Base-by-base conservation (phyloP, 2,888 invertebrate species). In the Ormyrus pomaceus region DNA sequence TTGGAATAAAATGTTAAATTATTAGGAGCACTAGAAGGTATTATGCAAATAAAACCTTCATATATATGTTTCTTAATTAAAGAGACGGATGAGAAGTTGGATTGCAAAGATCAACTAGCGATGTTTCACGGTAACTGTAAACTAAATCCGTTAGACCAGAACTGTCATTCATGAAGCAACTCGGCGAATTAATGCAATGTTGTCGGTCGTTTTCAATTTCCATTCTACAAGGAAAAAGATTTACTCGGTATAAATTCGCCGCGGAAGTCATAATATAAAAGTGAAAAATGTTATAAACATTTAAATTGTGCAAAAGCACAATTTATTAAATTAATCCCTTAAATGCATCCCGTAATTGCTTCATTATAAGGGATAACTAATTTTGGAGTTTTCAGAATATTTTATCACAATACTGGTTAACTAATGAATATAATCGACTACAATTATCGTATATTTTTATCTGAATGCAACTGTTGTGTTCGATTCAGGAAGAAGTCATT, bases 101-200 rank as follows among this genome's bases (percentile, higher is more conserved):
- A 72, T 45, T 55, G n/a, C 19, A 61, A 65, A 65, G 75, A 70
- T 59, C 51, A 48, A 6, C 59, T 13, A 69, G 46, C 19, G 61
- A 61, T 34, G 48, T 76, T 75, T 75, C 61, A 34, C 51, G n/a
- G 65, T 71, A 79, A 79, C 79, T 75, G 75, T 80, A 76, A 71
- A 76, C 75, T 76, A 76, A 80, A 80, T 80, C 75, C 61, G 65
- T 59, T 71, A 62, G 75, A 72, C 55, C 70, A 64, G 77, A 69
- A 79, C 73, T 74, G 79, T 74, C 69, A 74, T 79, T 79, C 79
- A 51, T 74, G 69, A 79, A 61, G 74, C 73, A 73, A 74, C 62
- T 13, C 64, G n/a, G 64, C 50, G 51, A 74, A 79, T 79, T 64
- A 79, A 79, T 74, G 73, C 74, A 70, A 74, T 53, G 58, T 69